phyloP scores from a whole-genome alignment of 2,797 vertebrate genomes.

The Chromis chromis region DNA sequence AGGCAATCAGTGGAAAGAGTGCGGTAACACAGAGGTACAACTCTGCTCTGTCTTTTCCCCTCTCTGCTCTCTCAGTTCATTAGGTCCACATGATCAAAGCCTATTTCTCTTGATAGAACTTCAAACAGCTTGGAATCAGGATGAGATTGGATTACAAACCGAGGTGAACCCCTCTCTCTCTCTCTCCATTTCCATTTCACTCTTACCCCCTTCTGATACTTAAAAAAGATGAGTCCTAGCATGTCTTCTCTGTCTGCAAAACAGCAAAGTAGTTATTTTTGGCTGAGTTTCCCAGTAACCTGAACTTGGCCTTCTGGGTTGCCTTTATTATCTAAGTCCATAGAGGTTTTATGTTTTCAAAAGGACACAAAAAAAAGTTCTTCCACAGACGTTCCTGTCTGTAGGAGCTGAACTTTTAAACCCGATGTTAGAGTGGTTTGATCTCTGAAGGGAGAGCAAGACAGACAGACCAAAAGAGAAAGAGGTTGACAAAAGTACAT shows the following conservation, averaged over 20 bases:
- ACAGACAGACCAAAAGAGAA: conserved; percentile 22
- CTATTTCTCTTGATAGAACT: conserved; percentile 81
- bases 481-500: conserved; percentile 35
- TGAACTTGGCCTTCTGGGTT: conserved; percentile 54
- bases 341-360: conserved; percentile 51
- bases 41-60: conserved; percentile 38
- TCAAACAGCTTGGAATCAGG: conserved; percentile 85
- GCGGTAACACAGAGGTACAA: conserved; percentile 33
- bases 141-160: conserved; percentile 82
- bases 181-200: conserved; percentile 34
- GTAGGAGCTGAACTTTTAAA: conserved; percentile 50
- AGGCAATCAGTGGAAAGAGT: conserved; percentile 37
- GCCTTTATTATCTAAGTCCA: conserved; percentile 55
- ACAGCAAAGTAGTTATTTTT: conserved; percentile 71
- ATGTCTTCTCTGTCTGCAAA: conserved; percentile 45
- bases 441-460: conserved; percentile 39
- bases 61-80: conserved; percentile 78
- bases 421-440: conserved; percentile 46
- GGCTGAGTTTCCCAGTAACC: conserved; percentile 59
- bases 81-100: conserved; percentile 85
- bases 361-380: conserved; percentile 22
- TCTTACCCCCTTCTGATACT: conserved; percentile 48
- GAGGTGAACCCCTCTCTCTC: conserved; percentile 65
- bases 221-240: conserved; percentile 70
- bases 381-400: conserved; percentile 20